Conservation (phyloP, 1,140 invertebrate genomes). For the Caenorhabditis remanei region DNA sequence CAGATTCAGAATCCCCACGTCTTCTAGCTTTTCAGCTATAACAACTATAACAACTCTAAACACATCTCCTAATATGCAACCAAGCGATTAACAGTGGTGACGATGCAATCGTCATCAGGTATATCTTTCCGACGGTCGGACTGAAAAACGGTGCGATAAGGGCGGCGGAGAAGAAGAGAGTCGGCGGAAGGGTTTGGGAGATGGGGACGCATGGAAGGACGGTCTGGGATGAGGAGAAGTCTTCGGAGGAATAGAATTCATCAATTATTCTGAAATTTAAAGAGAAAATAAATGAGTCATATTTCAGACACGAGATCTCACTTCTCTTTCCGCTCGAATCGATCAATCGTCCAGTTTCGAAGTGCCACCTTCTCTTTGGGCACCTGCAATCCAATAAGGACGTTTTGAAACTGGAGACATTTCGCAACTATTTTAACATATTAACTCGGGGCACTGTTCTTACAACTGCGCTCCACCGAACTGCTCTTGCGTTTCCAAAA, state of each 20-base stretch:
- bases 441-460: too few species aligned
- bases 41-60: conserved; percentile 20
- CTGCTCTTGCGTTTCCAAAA: too few species aligned
- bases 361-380: conserved; percentile 3
- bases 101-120: conserved; percentile 63
- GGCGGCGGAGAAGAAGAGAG: conserved; percentile 63
- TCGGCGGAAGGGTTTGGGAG: conserved; percentile 59
- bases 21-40: too few species aligned
- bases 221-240: conserved; percentile 11
- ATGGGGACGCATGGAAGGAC: conserved; percentile 58
- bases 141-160: conserved; percentile 67
- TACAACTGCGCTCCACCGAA: too few species aligned
- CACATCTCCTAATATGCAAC: conserved; percentile 66
- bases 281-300: conserved; percentile 78
- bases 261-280: conserved; percentile 65
- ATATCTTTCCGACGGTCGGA: conserved; percentile 54
- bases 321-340: conserved; percentile 5
- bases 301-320: neutral
- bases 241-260: conserved; percentile 64
- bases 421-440: too few species aligned
- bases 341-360: conserved; percentile 2
- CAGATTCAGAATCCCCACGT: too few species aligned
- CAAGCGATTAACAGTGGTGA: conserved; percentile 68
- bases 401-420: too few species aligned
- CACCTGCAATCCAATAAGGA: too few species aligned